phyloP scores from a whole-genome alignment of 2,113 vertebrate genomes.

The Neotoma lepida region DNA sequence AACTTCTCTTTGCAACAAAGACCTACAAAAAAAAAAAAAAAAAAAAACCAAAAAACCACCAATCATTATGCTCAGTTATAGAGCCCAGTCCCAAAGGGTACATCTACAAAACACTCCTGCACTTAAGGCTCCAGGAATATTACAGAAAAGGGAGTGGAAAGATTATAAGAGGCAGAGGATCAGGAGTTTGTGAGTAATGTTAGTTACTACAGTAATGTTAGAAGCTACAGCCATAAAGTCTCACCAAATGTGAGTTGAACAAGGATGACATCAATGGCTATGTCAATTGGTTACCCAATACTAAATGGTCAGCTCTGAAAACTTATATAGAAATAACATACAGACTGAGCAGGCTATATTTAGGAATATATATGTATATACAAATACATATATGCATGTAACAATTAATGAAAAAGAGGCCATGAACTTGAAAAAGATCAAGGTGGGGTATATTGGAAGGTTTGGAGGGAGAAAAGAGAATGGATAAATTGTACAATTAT shows the following conservation, averaged over 20 bases:
- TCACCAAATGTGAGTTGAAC: neutral
- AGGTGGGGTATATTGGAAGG: neutral
- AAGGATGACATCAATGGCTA: neutral
- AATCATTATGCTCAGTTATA: no score
- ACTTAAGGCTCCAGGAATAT: neutral
- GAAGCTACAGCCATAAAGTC: neutral
- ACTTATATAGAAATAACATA: neutral
- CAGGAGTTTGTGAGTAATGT: neutral
- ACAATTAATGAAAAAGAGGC: neutral
- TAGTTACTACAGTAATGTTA: no score
- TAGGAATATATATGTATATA: neutral
- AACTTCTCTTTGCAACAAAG: neutral
- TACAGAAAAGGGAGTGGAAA: neutral
- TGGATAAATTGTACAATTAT: neutral
- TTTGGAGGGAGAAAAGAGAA: neutral
- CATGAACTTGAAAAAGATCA: neutral
- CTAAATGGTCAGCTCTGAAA: neutral
- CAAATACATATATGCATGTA: neutral
- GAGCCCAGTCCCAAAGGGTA: no score
- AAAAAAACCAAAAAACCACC: no score
- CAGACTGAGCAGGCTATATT: neutral
- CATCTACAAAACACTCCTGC: no score
- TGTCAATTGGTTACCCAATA: neutral
- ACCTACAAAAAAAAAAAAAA: no score
- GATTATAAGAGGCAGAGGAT: neutral